Percentiles rank a stretch among this genome's conserved stretches.
Conservation (phyloP, 1,140 invertebrate genomes). For the Varroa destructor region DNA sequence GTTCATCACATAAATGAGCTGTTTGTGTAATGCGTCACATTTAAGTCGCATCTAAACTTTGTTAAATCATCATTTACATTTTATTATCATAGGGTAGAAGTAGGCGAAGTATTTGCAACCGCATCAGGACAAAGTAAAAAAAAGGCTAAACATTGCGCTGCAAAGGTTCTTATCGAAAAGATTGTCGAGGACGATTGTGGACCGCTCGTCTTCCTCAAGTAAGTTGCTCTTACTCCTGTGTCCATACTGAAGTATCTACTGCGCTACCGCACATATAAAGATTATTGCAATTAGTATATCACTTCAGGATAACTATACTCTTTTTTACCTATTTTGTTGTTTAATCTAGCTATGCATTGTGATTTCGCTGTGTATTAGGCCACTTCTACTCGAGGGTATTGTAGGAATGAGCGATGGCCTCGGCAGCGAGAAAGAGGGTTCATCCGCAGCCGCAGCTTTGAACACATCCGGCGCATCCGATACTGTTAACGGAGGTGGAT, state of each 20-base stretch:
- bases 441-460: not conserved
- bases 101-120: slow-evolving; percentile 53
- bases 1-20: no score
- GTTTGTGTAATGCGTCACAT: no score
- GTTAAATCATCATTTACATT: slow-evolving; percentile 5
- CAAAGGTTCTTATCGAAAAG: slow-evolving; percentile 68
- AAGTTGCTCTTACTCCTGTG: not conserved
- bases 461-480: not conserved
- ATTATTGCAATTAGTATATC: not conserved
- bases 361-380: slow-evolving; percentile 15
- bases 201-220: slow-evolving; percentile 17
- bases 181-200: slow-evolving; percentile 36
- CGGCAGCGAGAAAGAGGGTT: not conserved
- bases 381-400: slow-evolving; percentile 25
- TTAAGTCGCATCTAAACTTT: no score
- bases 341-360: slow-evolving; percentile 20
- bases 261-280: not conserved
- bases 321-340: no score
- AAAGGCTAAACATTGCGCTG: slow-evolving; percentile 87
- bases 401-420: slow-evolving; percentile 16
- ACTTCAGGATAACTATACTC: no score
- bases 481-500: not conserved
- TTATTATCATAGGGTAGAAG: slow-evolving; percentile 31
- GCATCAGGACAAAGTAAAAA: slow-evolving; percentile 87
- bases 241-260: not conserved